Conservation (phyloP, 2,888 invertebrate species). For the Oxycera nigricornis region DNA sequence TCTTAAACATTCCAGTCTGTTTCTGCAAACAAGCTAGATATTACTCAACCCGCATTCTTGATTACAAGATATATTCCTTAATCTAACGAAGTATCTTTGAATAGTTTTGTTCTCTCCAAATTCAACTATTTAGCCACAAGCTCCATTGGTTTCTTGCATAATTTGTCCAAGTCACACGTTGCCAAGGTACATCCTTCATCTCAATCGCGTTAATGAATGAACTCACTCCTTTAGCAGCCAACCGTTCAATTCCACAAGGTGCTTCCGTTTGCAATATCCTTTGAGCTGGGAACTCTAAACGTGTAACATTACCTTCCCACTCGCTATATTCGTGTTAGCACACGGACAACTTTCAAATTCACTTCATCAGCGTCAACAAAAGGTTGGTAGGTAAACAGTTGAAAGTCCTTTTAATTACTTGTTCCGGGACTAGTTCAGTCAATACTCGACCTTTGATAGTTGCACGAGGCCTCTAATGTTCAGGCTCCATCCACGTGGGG, state of each 20-base stretch:
- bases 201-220: not conserved
- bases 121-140: not conserved
- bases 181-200: not conserved
- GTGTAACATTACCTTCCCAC: not conserved
- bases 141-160: not conserved
- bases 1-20: too few relatives aligned
- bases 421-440: not conserved
- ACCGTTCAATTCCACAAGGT: not conserved
- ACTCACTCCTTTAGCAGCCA: not conserved
- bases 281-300: not conserved
- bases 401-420: constrained; percentile 36
- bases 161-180: not conserved
- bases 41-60: too few relatives aligned
- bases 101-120: too few relatives aligned
- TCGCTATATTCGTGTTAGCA: not conserved
- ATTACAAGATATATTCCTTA: too few relatives aligned
- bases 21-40: too few relatives aligned
- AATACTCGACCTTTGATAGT: not conserved
- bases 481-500: too few relatives aligned
- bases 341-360: constrained; percentile 21
- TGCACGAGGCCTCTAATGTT: too few relatives aligned
- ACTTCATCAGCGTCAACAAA: constrained; percentile 25
- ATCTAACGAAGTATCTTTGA: too few relatives aligned
- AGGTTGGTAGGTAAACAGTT: constrained; percentile 27
- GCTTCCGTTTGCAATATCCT: not conserved